phyloP scores from a whole-genome alignment of 2,797 vertebrate genomes.

The Microchirus variegatus region DNA sequence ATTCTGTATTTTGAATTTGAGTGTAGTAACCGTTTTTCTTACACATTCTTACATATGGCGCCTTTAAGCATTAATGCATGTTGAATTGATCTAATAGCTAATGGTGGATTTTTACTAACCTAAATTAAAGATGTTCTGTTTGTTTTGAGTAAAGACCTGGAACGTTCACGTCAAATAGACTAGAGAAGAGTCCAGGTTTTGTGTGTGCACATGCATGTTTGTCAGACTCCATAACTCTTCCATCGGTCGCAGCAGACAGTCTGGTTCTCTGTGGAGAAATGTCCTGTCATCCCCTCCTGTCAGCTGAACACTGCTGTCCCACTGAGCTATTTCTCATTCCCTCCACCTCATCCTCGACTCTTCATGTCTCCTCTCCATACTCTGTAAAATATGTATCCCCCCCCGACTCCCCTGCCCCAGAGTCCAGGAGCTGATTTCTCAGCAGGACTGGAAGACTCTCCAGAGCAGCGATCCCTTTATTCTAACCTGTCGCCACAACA shows the following conservation, averaged over 20 bases:
- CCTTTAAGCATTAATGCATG: no score
- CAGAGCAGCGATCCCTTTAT: conserved; percentile 59
- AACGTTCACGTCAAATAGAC: conserved; percentile 24
- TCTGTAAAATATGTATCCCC: conserved; percentile 70
- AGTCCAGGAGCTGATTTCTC: conserved; percentile 65
- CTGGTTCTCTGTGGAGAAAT: conserved; percentile 56
- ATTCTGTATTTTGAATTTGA: no score
- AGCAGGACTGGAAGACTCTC: conserved; percentile 45
- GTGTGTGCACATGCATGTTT: conserved; percentile 24
- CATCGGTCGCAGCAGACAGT: conserved; percentile 60
- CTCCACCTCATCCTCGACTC: conserved; percentile 51
- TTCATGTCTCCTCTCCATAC: conserved; percentile 53
- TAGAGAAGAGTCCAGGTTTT: background rate
- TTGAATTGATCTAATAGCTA: no score
- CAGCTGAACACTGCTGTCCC: conserved; percentile 67
- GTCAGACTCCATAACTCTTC: conserved; percentile 69
- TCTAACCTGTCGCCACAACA: conserved; percentile 54
- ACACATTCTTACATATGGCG: no score
- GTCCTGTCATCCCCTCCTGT: conserved; percentile 74
- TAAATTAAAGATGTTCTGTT: no score
- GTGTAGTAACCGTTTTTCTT: no score
- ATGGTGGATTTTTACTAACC: no score
- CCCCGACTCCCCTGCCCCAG: no score
- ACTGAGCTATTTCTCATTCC: conserved; percentile 68
- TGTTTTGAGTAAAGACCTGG: no score